Conservation (phyloP, 2,888 invertebrate species). For the Autographa gamma region DNA sequence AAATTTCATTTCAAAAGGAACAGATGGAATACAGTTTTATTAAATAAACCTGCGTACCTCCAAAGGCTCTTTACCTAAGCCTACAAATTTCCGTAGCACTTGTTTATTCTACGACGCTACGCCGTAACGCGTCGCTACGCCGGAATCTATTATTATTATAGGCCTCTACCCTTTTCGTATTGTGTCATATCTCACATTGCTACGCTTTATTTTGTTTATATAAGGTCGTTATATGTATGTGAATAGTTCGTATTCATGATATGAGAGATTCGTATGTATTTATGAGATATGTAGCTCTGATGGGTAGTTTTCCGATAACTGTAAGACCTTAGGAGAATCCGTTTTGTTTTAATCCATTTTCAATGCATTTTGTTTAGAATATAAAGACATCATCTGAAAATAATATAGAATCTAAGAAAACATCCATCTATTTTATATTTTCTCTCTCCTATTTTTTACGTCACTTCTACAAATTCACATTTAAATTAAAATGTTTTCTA, state of each 20-base stretch:
- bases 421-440: background rate
- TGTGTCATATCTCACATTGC: constrained; percentile 59
- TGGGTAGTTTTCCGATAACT: background rate
- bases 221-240: constrained; percentile 45
- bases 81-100: constrained; percentile 75
- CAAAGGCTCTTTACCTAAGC: constrained; percentile 54
- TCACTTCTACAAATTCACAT: background rate
- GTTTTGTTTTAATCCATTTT: background rate
- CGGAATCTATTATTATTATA: constrained; percentile 66
- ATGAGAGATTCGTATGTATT: constrained; percentile 14
- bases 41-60: constrained; percentile 57
- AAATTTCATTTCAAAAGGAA: constrained; percentile 55
- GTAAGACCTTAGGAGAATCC: background rate
- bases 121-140: constrained; percentile 64
- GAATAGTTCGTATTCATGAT: constrained; percentile 34
- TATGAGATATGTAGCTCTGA: background rate
- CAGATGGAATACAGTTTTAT: constrained; percentile 52
- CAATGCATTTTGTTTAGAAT: background rate
- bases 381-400: background rate
- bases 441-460: too few relatives aligned
- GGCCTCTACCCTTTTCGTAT: constrained; percentile 59
- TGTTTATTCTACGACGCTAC: constrained; percentile 78
- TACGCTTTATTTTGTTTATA: constrained; percentile 57
- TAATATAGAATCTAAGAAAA: background rate
- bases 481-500: background rate